These are phyloP conservation scores for Suricata suricatta DNA, from an alignment of 2,113 vertebrate genomes.

Conservation along the genomic window DNA sequence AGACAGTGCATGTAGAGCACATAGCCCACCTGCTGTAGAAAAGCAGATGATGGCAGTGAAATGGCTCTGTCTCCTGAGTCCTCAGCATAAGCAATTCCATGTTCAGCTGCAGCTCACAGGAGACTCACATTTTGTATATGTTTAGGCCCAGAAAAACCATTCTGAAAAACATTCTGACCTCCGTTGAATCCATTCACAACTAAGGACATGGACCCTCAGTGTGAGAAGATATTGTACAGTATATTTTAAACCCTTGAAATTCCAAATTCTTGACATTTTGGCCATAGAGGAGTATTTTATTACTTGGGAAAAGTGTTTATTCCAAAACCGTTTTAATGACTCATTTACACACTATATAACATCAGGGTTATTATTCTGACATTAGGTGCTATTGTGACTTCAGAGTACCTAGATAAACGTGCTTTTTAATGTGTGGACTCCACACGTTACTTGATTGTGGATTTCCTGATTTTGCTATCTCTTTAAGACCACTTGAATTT, in stretches of 20 bases:
- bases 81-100: conserved; percentile 81
- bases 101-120: conserved; percentile 88
- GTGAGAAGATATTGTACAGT: conserved; percentile 84
- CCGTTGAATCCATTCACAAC: conserved; percentile 81
- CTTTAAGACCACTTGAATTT: conserved; percentile 72
- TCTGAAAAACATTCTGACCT: conserved; percentile 80
- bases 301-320: conserved; percentile 87
- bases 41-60: conserved; percentile 78
- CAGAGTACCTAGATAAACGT: conserved; percentile 78
- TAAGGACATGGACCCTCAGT: conserved; percentile 74
- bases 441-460: conserved; percentile 58
- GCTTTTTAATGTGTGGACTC: conserved; percentile 65
- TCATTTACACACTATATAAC: conserved; percentile 76
- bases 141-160: conserved; percentile 79
- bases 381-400: conserved; percentile 79
- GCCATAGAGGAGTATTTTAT: conserved; percentile 85
- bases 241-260: conserved; percentile 80
- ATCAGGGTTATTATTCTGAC: conserved; percentile 79
- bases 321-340: conserved; percentile 85
- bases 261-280: conserved; percentile 59
- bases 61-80: conserved; percentile 86
- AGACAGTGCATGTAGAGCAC: conserved; percentile 10
- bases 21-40: neutral
- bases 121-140: conserved; percentile 93
- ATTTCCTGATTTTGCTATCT: conserved; percentile 70